Conservation (phyloP, 2,888 invertebrate genomes). For the Lasioglossum pauxillum region DNA sequence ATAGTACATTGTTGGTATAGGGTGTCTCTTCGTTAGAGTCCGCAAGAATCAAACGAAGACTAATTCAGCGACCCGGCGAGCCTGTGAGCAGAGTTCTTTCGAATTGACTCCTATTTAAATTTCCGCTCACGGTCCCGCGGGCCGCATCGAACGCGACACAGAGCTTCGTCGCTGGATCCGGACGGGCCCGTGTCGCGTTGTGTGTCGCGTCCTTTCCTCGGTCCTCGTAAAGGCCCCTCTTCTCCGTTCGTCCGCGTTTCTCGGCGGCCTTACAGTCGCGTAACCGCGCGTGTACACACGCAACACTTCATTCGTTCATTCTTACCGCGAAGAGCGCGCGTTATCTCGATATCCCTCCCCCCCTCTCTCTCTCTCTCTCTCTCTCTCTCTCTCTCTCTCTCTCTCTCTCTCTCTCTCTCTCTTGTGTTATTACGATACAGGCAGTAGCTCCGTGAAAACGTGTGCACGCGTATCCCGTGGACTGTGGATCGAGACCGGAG, state of each 20-base stretch:
- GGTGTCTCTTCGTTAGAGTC: neutral
- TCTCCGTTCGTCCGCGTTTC: slow-evolving; percentile 52
- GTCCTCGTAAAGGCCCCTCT: slow-evolving; percentile 49
- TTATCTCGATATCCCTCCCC: slow-evolving; percentile 50
- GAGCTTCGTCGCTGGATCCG: neutral
- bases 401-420: too few species aligned
- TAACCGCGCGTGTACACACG: slow-evolving; percentile 33
- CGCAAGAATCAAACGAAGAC: neutral
- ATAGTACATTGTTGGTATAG: neutral
- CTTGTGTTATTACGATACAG: neutral
- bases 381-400: neutral
- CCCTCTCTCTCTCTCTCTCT: neutral
- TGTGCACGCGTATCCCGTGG: slow-evolving; percentile 29
- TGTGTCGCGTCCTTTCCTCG: slow-evolving; percentile 29
- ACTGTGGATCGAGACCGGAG: slow-evolving; percentile 38
- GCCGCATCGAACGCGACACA: neutral
- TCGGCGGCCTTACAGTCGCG: slow-evolving; percentile 29
- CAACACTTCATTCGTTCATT: slow-evolving; percentile 23
- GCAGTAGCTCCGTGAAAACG: slow-evolving; percentile 31
- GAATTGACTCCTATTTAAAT: too few species aligned
- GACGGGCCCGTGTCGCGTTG: neutral
- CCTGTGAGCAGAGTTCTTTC: neutral
- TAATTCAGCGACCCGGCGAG: neutral
- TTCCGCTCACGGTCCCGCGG: neutral
- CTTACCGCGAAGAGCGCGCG: slow-evolving; percentile 35